Evolutionary conservation across 2,797 vertebrate genomes (phyloP), one percentile per base, ranked within the genome.

Genomic region (Karalla daura): DNA sequence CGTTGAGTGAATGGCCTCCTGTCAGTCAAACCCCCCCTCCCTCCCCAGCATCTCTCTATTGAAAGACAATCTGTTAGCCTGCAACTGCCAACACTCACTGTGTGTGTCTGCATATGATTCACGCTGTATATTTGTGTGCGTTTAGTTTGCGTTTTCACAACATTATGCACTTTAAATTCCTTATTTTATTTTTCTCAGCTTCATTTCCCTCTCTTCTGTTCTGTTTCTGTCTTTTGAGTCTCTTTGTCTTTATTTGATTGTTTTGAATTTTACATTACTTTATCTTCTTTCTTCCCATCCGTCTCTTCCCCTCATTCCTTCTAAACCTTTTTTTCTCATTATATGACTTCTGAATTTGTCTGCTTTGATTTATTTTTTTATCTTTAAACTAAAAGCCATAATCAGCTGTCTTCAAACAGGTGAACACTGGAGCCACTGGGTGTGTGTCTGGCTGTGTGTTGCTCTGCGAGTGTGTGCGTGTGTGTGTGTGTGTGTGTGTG

Each of bases 61-160:
- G 59, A 69, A 51, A 55, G 58, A 63, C 71, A 87, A 86, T 84
- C 87, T 84, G 89, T 87, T 80, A 79, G 63, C 52, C 61, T 71
- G 67, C 55, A 52, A 17, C 78, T 72, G 77, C 80, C 76, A 84
- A 68, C 45, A 60, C 25, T 45, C 17, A 18, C 43, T 37, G 51
- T 62, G 8, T 67, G 46, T 75, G 7, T 37, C 4, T 36, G 12
- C 18, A 39, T 41, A 39, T 59, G 13, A 2, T 43, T 20, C 40
- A 23, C 11, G 23, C 20, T 10, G 13, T 51, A 8, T 46, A 11
- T 45, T 5, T 30, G 5, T 44, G 49, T 54, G 50, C 61, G 53
- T 75, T 3, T 43, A 6, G 25, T 11, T 17, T 18, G 2, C 12
- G 23, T 6, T 18, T 18, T 12, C 2, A 4, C 30, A 3, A n/a